Base-by-base conservation (phyloP, 30 jellyfish, hydroid and myxozoan species). In the Pseudorhiza aurosa region DNA sequence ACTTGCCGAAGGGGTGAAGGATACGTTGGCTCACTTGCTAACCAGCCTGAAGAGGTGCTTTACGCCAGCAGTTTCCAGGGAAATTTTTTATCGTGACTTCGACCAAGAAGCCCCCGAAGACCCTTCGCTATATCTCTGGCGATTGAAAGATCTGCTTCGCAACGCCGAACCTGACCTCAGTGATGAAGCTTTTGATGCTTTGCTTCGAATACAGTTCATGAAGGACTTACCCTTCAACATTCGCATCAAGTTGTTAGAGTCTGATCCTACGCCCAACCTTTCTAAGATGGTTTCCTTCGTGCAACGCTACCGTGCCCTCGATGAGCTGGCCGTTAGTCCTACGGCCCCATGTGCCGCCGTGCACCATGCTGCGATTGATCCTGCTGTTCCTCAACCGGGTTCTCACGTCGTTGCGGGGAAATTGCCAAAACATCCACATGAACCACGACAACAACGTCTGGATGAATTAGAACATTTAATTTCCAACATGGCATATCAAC, bases 221-320 rank as follows among this genome's bases (percentile, higher is more conserved):
- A 63, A 26, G 31, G 77, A 57, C 57, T 31, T 63, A 57, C 77
- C 77, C 50, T 57, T 29, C 31, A 17, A 25, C 56, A 29, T 63
- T 33, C 72, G 84, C 12, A 45, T 70, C 30, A 70, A 70, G 1
- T 71, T 70, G 55, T 50, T 70, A 71, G 84, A 70, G 27, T 44
- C 84, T 31, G 84, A 70, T 71, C 84, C 84, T 0, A 70, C 71
- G 10, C 84, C 84, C 9, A 32, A 70, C 51, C 84, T 70, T 70
- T 55, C 25, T 8, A 8, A 12, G 71, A 70, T 70, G 84, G 84
- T 70, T 27, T 24, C 70, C 6, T 70, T 70, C 36, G 84, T 71
- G 33, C 84, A 70, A 26, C 84, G 84, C n/a, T 70, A 43, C 46
- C 71, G 84, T 6, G 55, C 84, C 71, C 71, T 70, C 26, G 71